Base-by-base conservation (phyloP, 2,888 invertebrate species). In the Cryptophagus acutangulus region DNA sequence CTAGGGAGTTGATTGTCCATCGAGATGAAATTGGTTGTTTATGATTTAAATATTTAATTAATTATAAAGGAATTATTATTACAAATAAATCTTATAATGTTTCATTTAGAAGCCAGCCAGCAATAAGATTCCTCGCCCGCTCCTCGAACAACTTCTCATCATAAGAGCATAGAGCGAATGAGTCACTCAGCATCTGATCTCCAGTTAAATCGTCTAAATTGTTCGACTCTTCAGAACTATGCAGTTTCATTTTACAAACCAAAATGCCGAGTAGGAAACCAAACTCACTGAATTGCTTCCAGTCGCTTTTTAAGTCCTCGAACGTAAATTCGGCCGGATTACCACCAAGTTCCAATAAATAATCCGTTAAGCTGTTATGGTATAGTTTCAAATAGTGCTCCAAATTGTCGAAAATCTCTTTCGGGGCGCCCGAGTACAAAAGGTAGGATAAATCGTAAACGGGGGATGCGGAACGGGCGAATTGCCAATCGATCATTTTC, bases 381-480 rank as follows among this genome's bases (percentile, higher is more conserved):
- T 62, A 62, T 15, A 45, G 38, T n/a, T 48, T 33, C 2, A 61
- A 20, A 5, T 57, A 33, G 2, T 50, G 38, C 9, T 60, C 48
- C 15, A 43, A 57, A 15, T 55, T 37, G 30, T 50, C 34, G 3
- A 58, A 45, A 13, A 52, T 38, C 15, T 56, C 48, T 3, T 45
- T 47, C 2, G 48, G 38, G 33, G 48, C 43, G 24, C 55, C 55
- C 10, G 52, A 51, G 33, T 54, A 59, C 5, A 62, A 24, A 33
- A 53, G 34, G 34, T 61, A 60, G 2, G 51, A 36, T 28, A 62
- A 37, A 39, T 62, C 62, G 26, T 43, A 34, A n/a, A 43, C 55
- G 1, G 51, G 51, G 17, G 38, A 36, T 10, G 31, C 36, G 10
- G 13, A 14, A 17, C 31, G 16, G 5, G 26, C 18, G 2, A 45